These are phyloP conservation scores for Cyanoliseus patagonus DNA, from an alignment of 2,113 vertebrate species.

Conservation along the genomic window DNA sequence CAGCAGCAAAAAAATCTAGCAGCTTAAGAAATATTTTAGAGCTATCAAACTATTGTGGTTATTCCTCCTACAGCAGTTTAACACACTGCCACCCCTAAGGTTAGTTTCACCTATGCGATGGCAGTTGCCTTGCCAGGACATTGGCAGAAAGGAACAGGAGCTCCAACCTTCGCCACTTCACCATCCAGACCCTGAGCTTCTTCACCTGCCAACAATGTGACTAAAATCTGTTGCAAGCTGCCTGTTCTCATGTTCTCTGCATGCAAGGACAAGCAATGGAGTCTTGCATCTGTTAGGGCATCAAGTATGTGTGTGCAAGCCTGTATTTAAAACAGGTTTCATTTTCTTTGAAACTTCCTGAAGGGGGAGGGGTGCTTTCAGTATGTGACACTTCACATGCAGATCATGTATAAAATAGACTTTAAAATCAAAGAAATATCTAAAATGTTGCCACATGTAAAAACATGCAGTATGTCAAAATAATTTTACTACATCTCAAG, in stretches of 20 bases:
- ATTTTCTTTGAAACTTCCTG: neutral
- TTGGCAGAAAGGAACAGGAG: neutral
- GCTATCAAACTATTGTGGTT: neutral
- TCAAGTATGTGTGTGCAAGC: neutral
- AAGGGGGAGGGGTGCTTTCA: neutral
- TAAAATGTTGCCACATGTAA: neutral
- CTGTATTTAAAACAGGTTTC: neutral
- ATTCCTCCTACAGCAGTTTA: neutral
- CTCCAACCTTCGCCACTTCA: neutral
- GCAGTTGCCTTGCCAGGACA: neutral
- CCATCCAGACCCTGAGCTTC: neutral
- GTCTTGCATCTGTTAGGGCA: neutral
- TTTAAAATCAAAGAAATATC: neutral
- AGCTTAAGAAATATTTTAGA: neutral
- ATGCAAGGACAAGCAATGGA: rapidly evolving
- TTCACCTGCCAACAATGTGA: neutral
- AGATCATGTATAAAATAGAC: neutral
- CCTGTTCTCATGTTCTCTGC: neutral
- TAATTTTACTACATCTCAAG: neutral
- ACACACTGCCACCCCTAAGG: neutral
- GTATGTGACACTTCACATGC: neutral
- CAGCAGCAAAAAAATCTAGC: neutral
- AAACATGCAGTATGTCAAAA: neutral
- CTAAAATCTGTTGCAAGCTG: neutral
- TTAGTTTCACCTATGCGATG: neutral